A percentile compares a stretch with the other conserved stretches of the same genome.
Evolutionary conservation across 2,797 vertebrate genomes (phyloP).

Genomic region (Rhodeus uyekii): DNA sequence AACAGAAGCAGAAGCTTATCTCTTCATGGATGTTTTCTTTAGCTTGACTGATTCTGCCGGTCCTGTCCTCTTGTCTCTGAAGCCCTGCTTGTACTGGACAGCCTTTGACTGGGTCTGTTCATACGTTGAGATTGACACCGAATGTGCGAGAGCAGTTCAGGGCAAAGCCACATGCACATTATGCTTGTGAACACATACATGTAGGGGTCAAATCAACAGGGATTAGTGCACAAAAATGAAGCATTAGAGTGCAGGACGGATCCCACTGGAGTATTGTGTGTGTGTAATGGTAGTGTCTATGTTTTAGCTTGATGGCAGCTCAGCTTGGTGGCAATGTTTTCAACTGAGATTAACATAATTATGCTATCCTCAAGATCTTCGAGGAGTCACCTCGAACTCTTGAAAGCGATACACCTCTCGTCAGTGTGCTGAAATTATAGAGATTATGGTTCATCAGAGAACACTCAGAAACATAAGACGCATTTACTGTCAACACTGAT

Average conservation of each 20-base stretch:
- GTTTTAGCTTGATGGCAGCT: slow-evolving; percentile 1
- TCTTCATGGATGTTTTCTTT: slow-evolving; percentile 60
- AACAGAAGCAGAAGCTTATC: slow-evolving; percentile 56
- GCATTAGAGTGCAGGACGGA: neutral
- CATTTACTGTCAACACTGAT: slow-evolving; percentile 58
- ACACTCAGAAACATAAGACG: slow-evolving; percentile 47
- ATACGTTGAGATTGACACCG: slow-evolving; percentile 57
- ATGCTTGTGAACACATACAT: neutral
- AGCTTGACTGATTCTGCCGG: slow-evolving; percentile 36
- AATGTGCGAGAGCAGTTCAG: slow-evolving; percentile 41
- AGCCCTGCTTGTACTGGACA: slow-evolving; percentile 59
- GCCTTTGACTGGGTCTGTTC: slow-evolving; percentile 55
- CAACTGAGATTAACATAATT: slow-evolving; percentile 48
- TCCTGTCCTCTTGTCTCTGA: slow-evolving; percentile 59
- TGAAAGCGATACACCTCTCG: slow-evolving; percentile 38
- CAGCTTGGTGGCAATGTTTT: slow-evolving; percentile 15
- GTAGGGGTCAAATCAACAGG: slow-evolving; percentile 42
- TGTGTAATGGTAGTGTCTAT: neutral
- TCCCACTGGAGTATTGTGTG: neutral
- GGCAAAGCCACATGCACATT: slow-evolving; percentile 1
- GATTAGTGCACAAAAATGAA: slow-evolving; percentile 44
- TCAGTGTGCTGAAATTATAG: slow-evolving; percentile 67
- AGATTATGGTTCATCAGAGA: slow-evolving; percentile 34
- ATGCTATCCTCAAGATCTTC: slow-evolving; percentile 42
- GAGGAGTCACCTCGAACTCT: slow-evolving; percentile 30